Conservation (phyloP, 2,888 invertebrate species). For the Chrysotoxum bicinctum region DNA sequence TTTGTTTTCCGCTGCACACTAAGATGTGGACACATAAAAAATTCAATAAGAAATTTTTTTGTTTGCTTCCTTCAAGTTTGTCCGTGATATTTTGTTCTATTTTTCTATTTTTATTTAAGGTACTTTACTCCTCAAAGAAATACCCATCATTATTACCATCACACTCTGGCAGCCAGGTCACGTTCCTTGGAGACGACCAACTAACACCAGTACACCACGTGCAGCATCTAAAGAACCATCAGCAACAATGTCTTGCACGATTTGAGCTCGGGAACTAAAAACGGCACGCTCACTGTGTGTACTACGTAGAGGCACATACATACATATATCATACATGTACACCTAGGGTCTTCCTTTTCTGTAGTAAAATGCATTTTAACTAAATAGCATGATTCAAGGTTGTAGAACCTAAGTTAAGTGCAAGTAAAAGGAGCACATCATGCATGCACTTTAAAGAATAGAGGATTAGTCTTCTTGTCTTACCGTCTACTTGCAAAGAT, state of each 20-base stretch:
- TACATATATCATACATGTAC: background rate
- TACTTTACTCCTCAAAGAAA: conserved; percentile 13
- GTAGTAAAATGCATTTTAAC: background rate
- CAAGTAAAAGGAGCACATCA: conserved; percentile 28
- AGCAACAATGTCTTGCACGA: conserved; percentile 31
- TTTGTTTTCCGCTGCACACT: conserved; percentile 25
- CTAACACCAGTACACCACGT: background rate
- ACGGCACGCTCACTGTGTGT: conserved; percentile 1
- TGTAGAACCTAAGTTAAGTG: conserved; percentile 22
- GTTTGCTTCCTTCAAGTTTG: background rate
- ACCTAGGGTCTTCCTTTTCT: background rate
- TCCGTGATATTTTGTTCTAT: background rate
- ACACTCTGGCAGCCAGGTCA: conserved; percentile 33
- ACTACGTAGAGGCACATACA: background rate
- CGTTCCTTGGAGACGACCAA: conserved; percentile 6
- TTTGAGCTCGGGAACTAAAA: conserved; percentile 17
- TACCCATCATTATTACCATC: conserved; percentile 37
- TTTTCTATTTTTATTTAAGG: background rate
- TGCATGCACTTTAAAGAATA: conserved; percentile 35
- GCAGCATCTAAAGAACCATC: conserved; percentile 14
- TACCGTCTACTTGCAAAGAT: background rate
- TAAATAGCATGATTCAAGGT: conserved; percentile 38
- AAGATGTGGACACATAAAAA: conserved; percentile 18
- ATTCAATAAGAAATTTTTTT: conserved; percentile 47
- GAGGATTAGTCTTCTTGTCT: background rate